phyloP scores from a whole-genome alignment of 2,888 invertebrate species.

The Mimumesa dahlbomi region DNA sequence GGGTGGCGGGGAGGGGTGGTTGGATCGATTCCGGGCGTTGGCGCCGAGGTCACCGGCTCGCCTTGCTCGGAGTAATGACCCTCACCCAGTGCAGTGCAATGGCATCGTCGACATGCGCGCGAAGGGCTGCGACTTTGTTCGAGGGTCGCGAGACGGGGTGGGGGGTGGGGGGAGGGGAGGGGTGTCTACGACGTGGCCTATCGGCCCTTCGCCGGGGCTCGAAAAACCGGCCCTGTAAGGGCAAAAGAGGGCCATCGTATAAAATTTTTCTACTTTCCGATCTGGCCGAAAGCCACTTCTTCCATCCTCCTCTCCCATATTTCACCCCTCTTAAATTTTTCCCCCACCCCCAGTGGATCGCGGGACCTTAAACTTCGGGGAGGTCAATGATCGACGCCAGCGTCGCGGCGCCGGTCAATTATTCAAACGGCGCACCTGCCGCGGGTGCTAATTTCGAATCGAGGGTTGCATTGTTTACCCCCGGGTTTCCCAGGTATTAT shows the following conservation, averaged over 20 bases:
- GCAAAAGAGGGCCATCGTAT: conserved; percentile 26
- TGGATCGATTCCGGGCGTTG: conserved; percentile 80
- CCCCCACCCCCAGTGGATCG: conserved; percentile 46
- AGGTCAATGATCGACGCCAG: conserved; percentile 64
- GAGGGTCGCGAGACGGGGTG: conserved; percentile 33
- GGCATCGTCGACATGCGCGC: conserved; percentile 79
- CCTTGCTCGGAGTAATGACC: conserved; percentile 80
- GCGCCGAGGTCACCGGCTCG: conserved; percentile 80
- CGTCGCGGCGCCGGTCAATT: conserved; percentile 25
- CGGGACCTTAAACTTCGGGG: conserved; percentile 68
- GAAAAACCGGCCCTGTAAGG: conserved; percentile 9
- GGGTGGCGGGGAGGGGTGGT: conserved; percentile 66
- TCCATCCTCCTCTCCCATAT: conserved; percentile 38
- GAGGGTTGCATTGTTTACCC: conserved; percentile 21
- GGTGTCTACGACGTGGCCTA: conserved; percentile 38
- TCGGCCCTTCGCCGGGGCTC: conserved; percentile 21
- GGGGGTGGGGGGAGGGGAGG: conserved; percentile 40
- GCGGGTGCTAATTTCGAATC: conserved; percentile 34
- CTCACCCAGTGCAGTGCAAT: conserved; percentile 81
- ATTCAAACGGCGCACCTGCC: conserved; percentile 49
- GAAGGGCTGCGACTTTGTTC: conserved; percentile 27
- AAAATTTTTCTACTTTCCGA: conserved; percentile 18
- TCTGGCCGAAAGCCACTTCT: conserved; percentile 39
- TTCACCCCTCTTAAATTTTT: too few relatives aligned
- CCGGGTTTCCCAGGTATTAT: conserved; percentile 7